These are phyloP conservation scores for Chrysogorgia sp. DNA, from an alignment of 92 coral and sea anemone species.

Conservation along the genomic window DNA sequence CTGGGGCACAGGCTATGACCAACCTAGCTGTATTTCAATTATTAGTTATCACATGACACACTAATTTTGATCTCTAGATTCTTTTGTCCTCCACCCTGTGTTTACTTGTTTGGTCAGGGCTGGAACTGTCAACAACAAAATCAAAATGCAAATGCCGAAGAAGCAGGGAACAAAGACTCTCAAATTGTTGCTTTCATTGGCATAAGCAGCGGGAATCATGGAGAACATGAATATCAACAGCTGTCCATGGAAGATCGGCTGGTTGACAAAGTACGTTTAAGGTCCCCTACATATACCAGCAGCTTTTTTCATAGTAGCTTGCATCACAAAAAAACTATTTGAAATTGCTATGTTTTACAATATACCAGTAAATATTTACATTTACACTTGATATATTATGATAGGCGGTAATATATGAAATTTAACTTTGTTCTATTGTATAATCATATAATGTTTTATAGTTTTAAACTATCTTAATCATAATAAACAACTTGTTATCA, in stretches of 20 bases:
- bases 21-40: background rate
- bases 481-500: background rate
- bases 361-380: no score
- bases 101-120: conserved; percentile 93
- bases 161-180: conserved; percentile 68
- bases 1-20: conserved; percentile 4
- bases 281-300: background rate
- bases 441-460: background rate
- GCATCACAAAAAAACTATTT: no score
- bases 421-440: no score
- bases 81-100: conserved; percentile 99
- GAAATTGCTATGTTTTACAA: no score
- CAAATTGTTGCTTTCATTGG: conserved; percentile 97
- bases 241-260: conserved; percentile 90
- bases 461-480: background rate
- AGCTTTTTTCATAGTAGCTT: background rate
- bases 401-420: no score
- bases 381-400: no score
- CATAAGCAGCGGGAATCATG: conserved; percentile 75
- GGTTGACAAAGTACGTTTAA: conserved; percentile 9
- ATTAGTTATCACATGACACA: background rate
- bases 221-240: conserved; percentile 96
- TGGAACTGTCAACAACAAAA: conserved; percentile 80
- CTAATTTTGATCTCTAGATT: conserved; percentile 55
- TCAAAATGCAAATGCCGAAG: conserved; percentile 68